Evolutionary conservation across 2,113 vertebrate species (phyloP), one percentile per base, ranked within the genome.

Genomic region (Alectura lathami): DNA sequence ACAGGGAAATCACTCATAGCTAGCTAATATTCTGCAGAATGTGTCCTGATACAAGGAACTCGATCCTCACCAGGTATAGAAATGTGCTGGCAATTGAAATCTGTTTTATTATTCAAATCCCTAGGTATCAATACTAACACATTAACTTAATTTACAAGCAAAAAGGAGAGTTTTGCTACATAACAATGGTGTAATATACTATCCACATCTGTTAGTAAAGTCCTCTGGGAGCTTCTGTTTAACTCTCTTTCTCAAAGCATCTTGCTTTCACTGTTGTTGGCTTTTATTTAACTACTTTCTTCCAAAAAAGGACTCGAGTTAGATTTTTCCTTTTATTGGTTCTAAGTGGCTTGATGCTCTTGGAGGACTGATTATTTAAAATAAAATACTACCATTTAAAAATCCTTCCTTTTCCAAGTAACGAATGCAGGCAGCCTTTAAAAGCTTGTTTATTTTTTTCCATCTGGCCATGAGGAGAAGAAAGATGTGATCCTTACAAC

Each of bases 21-120:
- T 30, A 57, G 51, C 17, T 75, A 34, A 75, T 82, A 18, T 14
- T 68, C 47, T 56, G 47, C 51, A 84, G 69, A 48, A 63, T 50
- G 38, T 23, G 66, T 88, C n/a, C 68, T 89, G 42, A 38, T 57
- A 16, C 6, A n/a, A 85, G 6, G 24, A 40, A 47, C 43, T 85
- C 0, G 0, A 24, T 82, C 74, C 51, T 85, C 13, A 53, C 63
- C 67, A 38, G 0, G 2, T 73, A 32, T 26, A 86, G 56, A 70
- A 83, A 56, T 24, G 27, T n/a, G 83, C 51, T 51, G 47, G n/a
- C 77, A 86, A 86, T 90, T 92, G 76, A 93, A 93, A 93, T 86
- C 72, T n/a, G 34, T 23, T 77, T 94, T 83, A 88, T 86, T 92
- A 92, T 90, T 95, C 64, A 88, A 92, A 94, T 91, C 42, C 53